Conservation (phyloP, 2,888 invertebrate species). For the Hermodice carunculata region DNA sequence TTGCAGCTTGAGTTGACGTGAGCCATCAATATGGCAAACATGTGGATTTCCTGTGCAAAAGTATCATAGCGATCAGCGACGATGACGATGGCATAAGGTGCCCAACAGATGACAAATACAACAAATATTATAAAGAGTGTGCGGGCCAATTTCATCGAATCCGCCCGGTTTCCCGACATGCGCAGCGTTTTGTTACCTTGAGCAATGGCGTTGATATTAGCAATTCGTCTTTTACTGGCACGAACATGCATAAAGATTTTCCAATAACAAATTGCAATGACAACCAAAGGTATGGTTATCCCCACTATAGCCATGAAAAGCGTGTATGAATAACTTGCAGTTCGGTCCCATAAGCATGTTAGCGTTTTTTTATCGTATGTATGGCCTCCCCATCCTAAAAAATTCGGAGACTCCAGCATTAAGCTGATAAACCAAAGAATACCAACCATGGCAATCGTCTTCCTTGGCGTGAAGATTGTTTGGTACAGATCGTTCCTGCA, state of each 20-base stretch:
- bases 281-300: too few relatives aligned
- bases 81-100: slow-evolving; percentile 23
- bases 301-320: slow-evolving; percentile 35
- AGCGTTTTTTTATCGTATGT: slow-evolving; percentile 34
- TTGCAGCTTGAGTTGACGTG: slow-evolving; percentile 22
- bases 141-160: slow-evolving; percentile 22
- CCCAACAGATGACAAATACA: slow-evolving; percentile 23
- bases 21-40: slow-evolving; percentile 24
- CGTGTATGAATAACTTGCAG: slow-evolving; percentile 32
- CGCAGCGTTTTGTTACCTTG: too few relatives aligned
- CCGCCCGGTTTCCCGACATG: too few relatives aligned
- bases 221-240: too few relatives aligned
- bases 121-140: slow-evolving; percentile 29
- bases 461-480: slow-evolving; percentile 20
- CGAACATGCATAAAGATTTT: too few relatives aligned
- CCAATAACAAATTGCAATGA: too few relatives aligned
- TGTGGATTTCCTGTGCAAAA: slow-evolving; percentile 18
- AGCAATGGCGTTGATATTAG: too few relatives aligned
- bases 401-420: slow-evolving; percentile 24
- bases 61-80: slow-evolving; percentile 21
- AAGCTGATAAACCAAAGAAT: too few relatives aligned
- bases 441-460: slow-evolving; percentile 26
- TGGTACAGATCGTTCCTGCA: too few relatives aligned
- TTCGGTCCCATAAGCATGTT: slow-evolving; percentile 35
- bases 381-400: slow-evolving; percentile 35